Evolutionary conservation across 2,113 vertebrate species (phyloP), one percentile per base, ranked within the genome.

Genomic region (Perognathus longimembris): DNA sequence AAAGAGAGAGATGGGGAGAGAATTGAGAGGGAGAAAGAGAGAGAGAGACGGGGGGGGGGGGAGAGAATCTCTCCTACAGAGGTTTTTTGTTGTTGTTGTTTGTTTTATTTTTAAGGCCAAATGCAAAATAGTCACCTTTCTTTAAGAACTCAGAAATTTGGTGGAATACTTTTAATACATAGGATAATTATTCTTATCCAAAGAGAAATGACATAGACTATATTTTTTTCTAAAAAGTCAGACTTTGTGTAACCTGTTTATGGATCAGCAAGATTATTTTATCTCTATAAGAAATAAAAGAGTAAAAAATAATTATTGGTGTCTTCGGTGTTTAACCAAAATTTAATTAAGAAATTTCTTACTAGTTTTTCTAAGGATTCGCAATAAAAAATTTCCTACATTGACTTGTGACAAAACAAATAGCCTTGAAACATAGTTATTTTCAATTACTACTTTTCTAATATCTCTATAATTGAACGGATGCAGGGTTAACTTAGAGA

Each of bases 311-410:
- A n/a, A 21, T 82, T 18, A 86, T 66, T 69, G 50, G 18, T 66
- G 17, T 38, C 59, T 89, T 36, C 40, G 21, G 24, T 61, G 24
- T 40, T 89, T 1, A 73, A 1, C 74, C 26, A 78, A 42, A 82
- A 54, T 81, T 89, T 93, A 95, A 76, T 85, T 77, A 59, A 50
- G 63, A 85, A 96, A 71, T 28, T 82, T 28, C n/a, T 88, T 89
- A 75, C 5, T 61, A 59, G 24, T 76, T 4, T 88, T 81, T 26
- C 11, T 32, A 77, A 64, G 18, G 24, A 45, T 32, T 15, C 28
- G 28, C 50, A 59, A 45, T 59, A 38, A 74, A 81, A 20, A n/a
- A 26, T 80, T 45, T 86, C 40, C n/a, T 82, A 75, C 17, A 81
- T 5, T 57, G 14, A 88, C 54, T 57, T 78, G 21, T 75, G 59